Evolutionary conservation across 2,797 vertebrate genomes (phyloP).

Genomic region (Notoglanidium macrostoma): DNA sequence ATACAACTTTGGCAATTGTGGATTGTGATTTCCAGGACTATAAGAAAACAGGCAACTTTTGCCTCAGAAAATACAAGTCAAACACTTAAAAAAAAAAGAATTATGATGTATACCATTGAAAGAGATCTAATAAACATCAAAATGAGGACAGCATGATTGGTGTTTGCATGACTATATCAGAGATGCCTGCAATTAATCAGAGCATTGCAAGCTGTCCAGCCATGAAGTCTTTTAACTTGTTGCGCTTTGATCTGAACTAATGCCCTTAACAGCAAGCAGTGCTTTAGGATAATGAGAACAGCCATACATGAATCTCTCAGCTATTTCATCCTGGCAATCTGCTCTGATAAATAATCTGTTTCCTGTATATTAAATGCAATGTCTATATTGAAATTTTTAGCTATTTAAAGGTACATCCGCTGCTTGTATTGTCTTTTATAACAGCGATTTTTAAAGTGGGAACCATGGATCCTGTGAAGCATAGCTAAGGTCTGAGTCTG

Average conservation of each 20-base stretch:
- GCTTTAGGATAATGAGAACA: conserved; percentile 56
- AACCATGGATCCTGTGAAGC: not conserved
- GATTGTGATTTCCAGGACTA: not conserved
- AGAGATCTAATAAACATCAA: conserved; percentile 59
- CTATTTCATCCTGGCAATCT: conserved; percentile 24
- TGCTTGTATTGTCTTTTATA: conserved; percentile 7
- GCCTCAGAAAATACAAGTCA: conserved; percentile 31
- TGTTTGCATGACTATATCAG: conserved; percentile 47
- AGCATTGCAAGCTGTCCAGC: conserved; percentile 48
- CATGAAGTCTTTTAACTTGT: conserved; percentile 53
- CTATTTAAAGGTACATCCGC: conserved; percentile 4
- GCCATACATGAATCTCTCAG: conserved; percentile 47
- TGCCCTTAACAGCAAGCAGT: conserved; percentile 51
- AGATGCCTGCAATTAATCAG: conserved; percentile 56
- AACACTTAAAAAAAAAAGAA: conserved; percentile 51
- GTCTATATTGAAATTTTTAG: conserved; percentile 21
- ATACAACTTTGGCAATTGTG: not conserved
- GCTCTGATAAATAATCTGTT: conserved; percentile 12
- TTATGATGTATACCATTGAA: conserved; percentile 74
- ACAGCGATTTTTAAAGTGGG: not conserved
- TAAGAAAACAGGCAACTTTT: conserved; percentile 16
- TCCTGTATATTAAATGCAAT: conserved; percentile 28
- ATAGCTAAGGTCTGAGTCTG: not conserved
- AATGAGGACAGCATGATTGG: conserved; percentile 49
- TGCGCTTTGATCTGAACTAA: conserved; percentile 57